Percentiles rank a stretch among this genome's conserved stretches.
phyloP scores from a whole-genome alignment of 2,888 invertebrate genomes.

The Dasysyrphus albostriatus region DNA sequence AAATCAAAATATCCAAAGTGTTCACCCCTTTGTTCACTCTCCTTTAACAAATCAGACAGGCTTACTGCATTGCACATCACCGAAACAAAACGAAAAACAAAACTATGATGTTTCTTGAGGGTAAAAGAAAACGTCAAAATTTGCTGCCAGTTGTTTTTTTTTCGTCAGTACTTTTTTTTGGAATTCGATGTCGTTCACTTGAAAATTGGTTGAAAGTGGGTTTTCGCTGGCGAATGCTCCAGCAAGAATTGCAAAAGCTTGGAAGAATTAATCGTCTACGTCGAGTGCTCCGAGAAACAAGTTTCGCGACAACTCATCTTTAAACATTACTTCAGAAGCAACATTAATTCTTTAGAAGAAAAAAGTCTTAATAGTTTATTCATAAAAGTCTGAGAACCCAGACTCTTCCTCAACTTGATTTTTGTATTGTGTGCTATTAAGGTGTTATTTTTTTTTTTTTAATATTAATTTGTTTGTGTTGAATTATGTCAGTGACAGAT shows the following conservation, averaged over 20 bases:
- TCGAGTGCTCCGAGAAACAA: conserved; percentile 64
- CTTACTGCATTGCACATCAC: neutral
- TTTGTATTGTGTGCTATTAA: neutral
- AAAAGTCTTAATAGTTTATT: conserved; percentile 11
- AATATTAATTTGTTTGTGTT: neutral
- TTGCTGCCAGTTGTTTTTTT: conserved; percentile 36
- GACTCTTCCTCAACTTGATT: neutral
- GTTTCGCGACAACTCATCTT: conserved; percentile 24
- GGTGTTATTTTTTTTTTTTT: conserved; percentile 15
- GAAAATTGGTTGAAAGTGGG: conserved; percentile 17
- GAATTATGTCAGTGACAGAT: conserved; percentile 52
- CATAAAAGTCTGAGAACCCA: conserved; percentile 4
- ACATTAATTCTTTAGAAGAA: conserved; percentile 1
- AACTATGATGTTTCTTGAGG: conserved; percentile 32
- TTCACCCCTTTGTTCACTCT: conserved; percentile 44
- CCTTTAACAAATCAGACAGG: conserved; percentile 65
- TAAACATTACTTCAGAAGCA: neutral
- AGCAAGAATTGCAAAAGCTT: conserved; percentile 13
- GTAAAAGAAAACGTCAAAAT: conserved; percentile 64
- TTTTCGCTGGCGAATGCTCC: conserved; percentile 52
- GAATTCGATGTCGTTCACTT: conserved; percentile 32
- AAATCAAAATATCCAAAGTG: neutral
- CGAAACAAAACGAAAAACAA: conserved; percentile 11
- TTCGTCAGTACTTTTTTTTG: conserved; percentile 21
- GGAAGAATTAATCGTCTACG: conserved; percentile 63